phyloP scores from a whole-genome alignment of 2,797 vertebrate species.

The Pantherophis alleghaniensis region DNA sequence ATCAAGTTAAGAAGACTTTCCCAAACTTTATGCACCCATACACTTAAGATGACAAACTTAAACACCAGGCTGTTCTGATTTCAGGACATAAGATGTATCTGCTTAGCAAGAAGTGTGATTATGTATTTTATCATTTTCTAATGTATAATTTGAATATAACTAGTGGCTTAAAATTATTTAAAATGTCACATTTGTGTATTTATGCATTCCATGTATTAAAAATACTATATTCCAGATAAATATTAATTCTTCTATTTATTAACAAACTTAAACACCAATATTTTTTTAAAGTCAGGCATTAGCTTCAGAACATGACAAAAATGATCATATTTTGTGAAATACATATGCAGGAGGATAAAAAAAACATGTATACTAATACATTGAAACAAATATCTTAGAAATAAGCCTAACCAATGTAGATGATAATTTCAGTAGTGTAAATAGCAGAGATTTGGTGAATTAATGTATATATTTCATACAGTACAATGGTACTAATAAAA shows the following conservation, averaged over 20 bases:
- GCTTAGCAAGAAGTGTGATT: neutral
- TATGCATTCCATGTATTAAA: neutral
- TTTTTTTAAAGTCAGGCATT: neutral
- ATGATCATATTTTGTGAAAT: neutral
- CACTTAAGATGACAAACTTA: neutral
- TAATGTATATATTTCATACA: neutral
- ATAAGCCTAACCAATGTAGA: neutral
- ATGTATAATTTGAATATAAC: neutral
- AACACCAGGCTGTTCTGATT: neutral
- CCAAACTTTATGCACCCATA: neutral
- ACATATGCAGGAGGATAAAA: neutral
- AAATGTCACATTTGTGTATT: neutral
- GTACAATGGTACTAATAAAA: neutral
- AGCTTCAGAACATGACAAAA: neutral
- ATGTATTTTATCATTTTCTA: neutral
- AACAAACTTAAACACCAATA: neutral
- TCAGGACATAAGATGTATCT: neutral
- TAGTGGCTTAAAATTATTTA: neutral
- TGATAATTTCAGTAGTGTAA: neutral
- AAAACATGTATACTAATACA: neutral
- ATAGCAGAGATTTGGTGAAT: neutral
- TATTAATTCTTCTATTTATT: neutral
- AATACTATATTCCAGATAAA: neutral
- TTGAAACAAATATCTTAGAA: neutral
- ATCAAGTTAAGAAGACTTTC: neutral